A percentile compares a stretch with the other conserved stretches of the same genome.
These are phyloP conservation scores for Amiota communis DNA, from an alignment of 2,888 invertebrate genomes.

Conservation along the genomic window DNA sequence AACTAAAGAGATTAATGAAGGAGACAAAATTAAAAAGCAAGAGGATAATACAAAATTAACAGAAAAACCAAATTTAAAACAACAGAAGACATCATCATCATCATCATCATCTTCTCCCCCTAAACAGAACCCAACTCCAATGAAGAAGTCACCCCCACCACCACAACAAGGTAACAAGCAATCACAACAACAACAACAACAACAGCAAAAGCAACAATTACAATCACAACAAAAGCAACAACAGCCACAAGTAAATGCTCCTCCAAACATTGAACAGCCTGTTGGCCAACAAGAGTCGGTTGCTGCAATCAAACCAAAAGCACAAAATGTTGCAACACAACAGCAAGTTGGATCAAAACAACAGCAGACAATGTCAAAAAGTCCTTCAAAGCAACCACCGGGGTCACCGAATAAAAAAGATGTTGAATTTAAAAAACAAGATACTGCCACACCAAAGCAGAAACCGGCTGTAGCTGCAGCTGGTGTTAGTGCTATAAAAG, in stretches of 20 bases:
- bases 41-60: no score
- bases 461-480: neutral
- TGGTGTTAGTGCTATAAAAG: neutral
- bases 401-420: conserved; percentile 14
- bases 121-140: neutral
- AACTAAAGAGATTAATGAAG: no score
- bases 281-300: no score
- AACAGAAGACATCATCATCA: conserved; percentile 15
- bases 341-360: neutral
- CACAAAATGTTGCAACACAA: neutral
- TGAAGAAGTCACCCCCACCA: conserved; percentile 1
- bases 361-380: neutral
- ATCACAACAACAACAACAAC: neutral
- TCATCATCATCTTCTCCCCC: conserved; percentile 5
- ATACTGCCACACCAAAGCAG: neutral
- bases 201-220: neutral
- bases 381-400: conserved; percentile 8
- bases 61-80: neutral
- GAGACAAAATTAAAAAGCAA: no score
- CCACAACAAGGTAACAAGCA: neutral
- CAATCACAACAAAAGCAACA: neutral
- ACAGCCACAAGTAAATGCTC: neutral
- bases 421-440: neutral
- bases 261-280: no score
- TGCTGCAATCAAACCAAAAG: neutral